Conservation (phyloP, 2,888 invertebrate species). For the Rhagophthalmus giganteus region DNA sequence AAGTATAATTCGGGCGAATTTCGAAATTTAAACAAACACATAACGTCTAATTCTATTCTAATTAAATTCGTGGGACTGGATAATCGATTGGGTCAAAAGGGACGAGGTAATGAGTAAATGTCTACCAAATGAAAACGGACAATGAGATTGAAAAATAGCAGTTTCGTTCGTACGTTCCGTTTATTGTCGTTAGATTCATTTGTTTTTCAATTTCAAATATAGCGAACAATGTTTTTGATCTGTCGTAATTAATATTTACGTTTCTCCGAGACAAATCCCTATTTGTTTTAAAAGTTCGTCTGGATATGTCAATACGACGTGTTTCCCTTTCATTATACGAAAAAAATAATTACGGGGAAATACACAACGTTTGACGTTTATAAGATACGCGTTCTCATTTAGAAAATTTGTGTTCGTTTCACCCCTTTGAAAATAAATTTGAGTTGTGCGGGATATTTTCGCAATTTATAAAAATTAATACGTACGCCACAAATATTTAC, state of each 20-base stretch:
- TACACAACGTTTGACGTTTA: conserved; percentile 2
- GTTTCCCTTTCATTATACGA: conserved; percentile 39
- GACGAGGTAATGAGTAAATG: conserved; percentile 31
- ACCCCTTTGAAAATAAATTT: no score
- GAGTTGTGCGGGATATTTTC: no score
- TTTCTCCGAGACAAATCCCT: conserved; percentile 35
- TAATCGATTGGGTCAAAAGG: conserved; percentile 51
- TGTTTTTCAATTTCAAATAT: conserved; percentile 33
- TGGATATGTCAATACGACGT: conserved; percentile 36
- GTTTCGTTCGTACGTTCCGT: conserved; percentile 20
- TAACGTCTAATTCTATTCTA: conserved; percentile 38
- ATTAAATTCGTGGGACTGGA: conserved; percentile 44
- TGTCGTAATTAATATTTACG: conserved; percentile 46
- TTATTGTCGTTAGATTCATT: conserved; percentile 32
- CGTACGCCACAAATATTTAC: no score
- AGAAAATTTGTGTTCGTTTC: not conserved
- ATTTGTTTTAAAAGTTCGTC: conserved; percentile 32
- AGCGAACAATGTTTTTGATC: conserved; percentile 41
- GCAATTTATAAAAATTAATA: no score
- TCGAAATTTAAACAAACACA: conserved; percentile 31
- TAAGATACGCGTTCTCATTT: conserved; percentile 5
- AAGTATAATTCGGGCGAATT: conserved; percentile 27
- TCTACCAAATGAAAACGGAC: conserved; percentile 30
- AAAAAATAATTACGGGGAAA: conserved; percentile 27
- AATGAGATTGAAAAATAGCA: conserved; percentile 32